phyloP scores from a whole-genome alignment of 2,113 vertebrate genomes.

The Chitala chitala region DNA sequence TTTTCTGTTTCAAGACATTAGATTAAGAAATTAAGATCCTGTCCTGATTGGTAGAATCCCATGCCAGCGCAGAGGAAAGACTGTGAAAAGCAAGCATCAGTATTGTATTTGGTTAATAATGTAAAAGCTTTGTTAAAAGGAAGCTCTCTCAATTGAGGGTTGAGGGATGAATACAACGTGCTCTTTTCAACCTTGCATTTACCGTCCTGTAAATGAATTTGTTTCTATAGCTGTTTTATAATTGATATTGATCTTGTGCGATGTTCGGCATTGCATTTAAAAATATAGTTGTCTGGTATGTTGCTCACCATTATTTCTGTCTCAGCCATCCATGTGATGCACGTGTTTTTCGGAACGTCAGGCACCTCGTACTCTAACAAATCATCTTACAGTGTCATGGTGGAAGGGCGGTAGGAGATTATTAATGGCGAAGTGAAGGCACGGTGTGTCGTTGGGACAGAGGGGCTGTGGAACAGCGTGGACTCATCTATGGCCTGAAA shows the following conservation, averaged over 20 bases:
- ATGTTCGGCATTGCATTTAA: neutral
- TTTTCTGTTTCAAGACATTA: neutral
- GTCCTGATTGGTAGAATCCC: too few relatives aligned
- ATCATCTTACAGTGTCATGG: neutral
- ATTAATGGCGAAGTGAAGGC: too few relatives aligned
- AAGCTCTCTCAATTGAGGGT: neutral
- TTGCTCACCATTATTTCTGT: too few relatives aligned
- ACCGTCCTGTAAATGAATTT: neutral
- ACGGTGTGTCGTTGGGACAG: too few relatives aligned
- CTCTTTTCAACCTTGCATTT: neutral
- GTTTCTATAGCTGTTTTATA: slow-evolving; percentile 1
- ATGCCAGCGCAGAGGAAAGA: too few relatives aligned
- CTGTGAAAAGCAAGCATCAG: neutral
- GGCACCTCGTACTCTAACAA: neutral
- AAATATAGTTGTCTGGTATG: neutral
- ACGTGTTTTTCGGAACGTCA: neutral
- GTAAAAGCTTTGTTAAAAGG: neutral
- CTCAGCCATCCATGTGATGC: too few relatives aligned
- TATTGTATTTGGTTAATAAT: neutral
- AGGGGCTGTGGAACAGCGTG: too few relatives aligned
- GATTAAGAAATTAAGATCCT: neutral
- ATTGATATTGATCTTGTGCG: slow-evolving; percentile 1
- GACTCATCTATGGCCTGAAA: too few relatives aligned
- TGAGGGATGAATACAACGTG: neutral
- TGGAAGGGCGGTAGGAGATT: too few relatives aligned